A percentile compares a stretch with the other conserved stretches of the same genome.
phyloP scores from a whole-genome alignment of 2,797 vertebrate genomes.

The Myripristis murdjan region DNA sequence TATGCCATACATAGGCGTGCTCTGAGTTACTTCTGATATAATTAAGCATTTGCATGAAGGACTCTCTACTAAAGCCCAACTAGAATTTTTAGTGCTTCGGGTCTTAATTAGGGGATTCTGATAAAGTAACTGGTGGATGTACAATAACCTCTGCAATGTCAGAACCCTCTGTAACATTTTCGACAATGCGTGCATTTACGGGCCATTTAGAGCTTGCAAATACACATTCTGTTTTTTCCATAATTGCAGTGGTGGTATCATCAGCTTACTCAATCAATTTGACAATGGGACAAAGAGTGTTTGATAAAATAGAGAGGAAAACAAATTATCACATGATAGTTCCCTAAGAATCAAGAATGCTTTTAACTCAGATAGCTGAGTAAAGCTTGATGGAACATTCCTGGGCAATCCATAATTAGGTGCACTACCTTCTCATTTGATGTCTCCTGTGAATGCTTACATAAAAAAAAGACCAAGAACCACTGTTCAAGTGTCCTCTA shows the following conservation, averaged over 20 bases:
- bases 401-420: constrained; percentile 34
- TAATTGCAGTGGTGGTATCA: constrained; percentile 4
- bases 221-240: no score
- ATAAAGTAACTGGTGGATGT: neutral
- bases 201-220: constrained; percentile 30
- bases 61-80: constrained; percentile 12
- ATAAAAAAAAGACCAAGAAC: constrained; percentile 15
- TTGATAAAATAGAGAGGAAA: neutral
- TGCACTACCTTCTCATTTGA: neutral
- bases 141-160: neutral
- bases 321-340: neutral
- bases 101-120: neutral
- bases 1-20: constrained; percentile 24
- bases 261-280: constrained; percentile 1
- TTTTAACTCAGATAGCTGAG: constrained; percentile 16
- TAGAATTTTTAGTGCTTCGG: constrained; percentile 20
- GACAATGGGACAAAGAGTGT: neutral
- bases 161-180: neutral
- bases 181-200: constrained; percentile 13
- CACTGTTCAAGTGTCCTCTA: constrained; percentile 62
- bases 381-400: constrained; percentile 29
- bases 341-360: neutral
- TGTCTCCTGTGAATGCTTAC: constrained; percentile 16
- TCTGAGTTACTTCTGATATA: constrained; percentile 31
- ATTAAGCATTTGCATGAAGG: neutral